phyloP scores from a whole-genome alignment of 2,888 invertebrate species.

The Neoitamus cyanurus region DNA sequence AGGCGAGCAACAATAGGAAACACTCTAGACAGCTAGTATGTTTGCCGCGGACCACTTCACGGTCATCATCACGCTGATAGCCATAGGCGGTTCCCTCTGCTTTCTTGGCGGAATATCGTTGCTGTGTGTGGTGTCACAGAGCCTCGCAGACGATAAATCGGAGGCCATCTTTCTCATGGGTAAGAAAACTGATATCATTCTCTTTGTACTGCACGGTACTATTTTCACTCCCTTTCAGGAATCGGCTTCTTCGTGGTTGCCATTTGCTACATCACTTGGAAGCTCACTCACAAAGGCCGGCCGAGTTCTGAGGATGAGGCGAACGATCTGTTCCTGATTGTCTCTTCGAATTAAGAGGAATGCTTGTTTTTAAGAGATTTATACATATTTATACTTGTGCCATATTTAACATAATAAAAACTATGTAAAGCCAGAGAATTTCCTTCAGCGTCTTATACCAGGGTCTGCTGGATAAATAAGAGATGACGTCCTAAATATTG shows the following conservation, averaged over 20 bases:
- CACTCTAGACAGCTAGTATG: background rate
- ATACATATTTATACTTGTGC: background rate
- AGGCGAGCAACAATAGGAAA: background rate
- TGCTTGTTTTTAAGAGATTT: no score
- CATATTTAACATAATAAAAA: background rate
- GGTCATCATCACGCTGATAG: background rate
- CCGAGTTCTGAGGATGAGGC: background rate
- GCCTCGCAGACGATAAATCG: constrained; percentile 3
- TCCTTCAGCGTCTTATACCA: background rate
- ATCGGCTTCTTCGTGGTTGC: constrained; percentile 36
- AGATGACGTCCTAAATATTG: no score
- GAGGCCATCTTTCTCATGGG: constrained; percentile 37
- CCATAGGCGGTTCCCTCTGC: constrained; percentile 39
- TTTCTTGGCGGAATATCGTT: constrained; percentile 36
- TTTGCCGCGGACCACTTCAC: constrained; percentile 2
- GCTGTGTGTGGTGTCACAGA: constrained; percentile 1
- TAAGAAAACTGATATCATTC: background rate
- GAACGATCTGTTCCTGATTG: background rate
- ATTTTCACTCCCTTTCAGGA: background rate
- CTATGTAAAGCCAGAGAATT: background rate
- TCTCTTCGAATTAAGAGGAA: background rate
- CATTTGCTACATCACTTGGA: constrained; percentile 42
- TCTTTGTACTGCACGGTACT: background rate
- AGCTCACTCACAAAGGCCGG: background rate
- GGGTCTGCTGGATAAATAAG: no score